Evolutionary conservation across 2,797 vertebrate species (phyloP).

Genomic region (Paramormyrops hopkinsi): DNA sequence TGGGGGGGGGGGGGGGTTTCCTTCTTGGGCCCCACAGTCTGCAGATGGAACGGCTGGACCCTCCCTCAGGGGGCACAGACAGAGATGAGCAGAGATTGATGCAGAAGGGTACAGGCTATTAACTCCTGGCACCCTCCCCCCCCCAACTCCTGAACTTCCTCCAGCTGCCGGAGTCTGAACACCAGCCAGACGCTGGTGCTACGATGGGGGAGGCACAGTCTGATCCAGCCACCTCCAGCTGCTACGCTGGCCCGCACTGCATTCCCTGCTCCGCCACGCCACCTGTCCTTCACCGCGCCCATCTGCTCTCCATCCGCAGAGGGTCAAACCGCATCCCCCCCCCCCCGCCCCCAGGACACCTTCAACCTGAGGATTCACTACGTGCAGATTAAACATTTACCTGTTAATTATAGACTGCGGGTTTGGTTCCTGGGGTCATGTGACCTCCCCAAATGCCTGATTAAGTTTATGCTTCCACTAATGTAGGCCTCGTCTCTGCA

Average conservation of each 20-base stretch:
- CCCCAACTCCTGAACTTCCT: neutral
- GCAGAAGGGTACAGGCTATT: conserved; percentile 7
- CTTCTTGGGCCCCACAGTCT: neutral
- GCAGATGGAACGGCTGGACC: neutral
- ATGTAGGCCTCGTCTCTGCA: neutral
- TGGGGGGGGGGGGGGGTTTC: neutral
- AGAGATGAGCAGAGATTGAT: conserved; percentile 9
- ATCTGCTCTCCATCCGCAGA: neutral
- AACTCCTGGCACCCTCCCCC: neutral
- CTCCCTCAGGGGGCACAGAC: neutral
- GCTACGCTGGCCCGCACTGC: neutral
- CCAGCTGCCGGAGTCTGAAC: neutral
- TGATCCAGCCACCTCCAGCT: neutral
- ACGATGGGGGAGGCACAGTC: neutral
- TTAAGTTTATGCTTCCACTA: neutral
- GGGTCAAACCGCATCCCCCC: too few relatives aligned
- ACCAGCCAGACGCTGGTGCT: neutral
- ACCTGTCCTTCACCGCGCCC: neutral
- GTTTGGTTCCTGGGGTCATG: neutral
- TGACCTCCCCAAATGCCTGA: neutral
- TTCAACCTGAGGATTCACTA: conserved; percentile 8
- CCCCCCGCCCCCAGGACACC: neutral
- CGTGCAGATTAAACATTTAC: neutral
- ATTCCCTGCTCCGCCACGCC: neutral
- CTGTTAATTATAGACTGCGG: neutral